Conservation (phyloP, 2,888 invertebrate genomes). For the Sinelater perroti region DNA sequence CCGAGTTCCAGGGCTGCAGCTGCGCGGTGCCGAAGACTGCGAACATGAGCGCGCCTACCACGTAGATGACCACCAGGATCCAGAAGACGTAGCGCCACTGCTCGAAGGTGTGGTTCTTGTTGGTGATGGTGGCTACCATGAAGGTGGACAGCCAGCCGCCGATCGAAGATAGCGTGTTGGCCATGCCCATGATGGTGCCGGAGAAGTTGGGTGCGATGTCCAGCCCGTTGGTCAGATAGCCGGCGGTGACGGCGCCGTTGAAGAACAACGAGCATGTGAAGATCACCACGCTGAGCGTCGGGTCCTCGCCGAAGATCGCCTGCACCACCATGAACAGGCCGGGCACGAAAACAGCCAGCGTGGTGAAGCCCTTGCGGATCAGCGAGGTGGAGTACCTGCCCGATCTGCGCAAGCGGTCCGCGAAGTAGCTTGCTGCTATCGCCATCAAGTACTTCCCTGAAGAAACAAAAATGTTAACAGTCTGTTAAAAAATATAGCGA, state of each 20-base stretch:
- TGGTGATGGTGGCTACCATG: slow-evolving; percentile 82
- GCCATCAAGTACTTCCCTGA: slow-evolving; percentile 80
- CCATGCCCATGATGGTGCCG: slow-evolving; percentile 88
- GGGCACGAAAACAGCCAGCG: slow-evolving; percentile 70
- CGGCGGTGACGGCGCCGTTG: slow-evolving; percentile 87
- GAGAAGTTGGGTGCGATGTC: slow-evolving; percentile 91
- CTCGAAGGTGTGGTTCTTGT: slow-evolving; percentile 74
- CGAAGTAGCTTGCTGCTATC: slow-evolving; percentile 75
- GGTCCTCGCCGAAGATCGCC: slow-evolving; percentile 75
- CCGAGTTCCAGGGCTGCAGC: slow-evolving; percentile 67
- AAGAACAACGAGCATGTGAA: slow-evolving; percentile 83
- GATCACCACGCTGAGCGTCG: slow-evolving; percentile 76
- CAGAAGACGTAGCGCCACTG: slow-evolving; percentile 86
- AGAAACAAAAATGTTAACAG: too few species aligned
- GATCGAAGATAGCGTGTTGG: slow-evolving; percentile 85
- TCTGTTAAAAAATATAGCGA: background rate
- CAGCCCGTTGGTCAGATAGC: slow-evolving; percentile 84
- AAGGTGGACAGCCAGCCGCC: slow-evolving; percentile 84
- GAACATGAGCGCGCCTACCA: slow-evolving; percentile 71
- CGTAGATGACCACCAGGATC: slow-evolving; percentile 77
- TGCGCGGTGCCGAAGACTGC: slow-evolving; percentile 73
- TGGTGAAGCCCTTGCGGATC: slow-evolving; percentile 75
- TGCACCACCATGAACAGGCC: slow-evolving; percentile 79
- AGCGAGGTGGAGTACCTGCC: slow-evolving; percentile 77
- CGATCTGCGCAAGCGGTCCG: slow-evolving; percentile 74